phyloP scores from a whole-genome alignment of 2,113 vertebrate species.

The Leucoraja erinaceus region DNA sequence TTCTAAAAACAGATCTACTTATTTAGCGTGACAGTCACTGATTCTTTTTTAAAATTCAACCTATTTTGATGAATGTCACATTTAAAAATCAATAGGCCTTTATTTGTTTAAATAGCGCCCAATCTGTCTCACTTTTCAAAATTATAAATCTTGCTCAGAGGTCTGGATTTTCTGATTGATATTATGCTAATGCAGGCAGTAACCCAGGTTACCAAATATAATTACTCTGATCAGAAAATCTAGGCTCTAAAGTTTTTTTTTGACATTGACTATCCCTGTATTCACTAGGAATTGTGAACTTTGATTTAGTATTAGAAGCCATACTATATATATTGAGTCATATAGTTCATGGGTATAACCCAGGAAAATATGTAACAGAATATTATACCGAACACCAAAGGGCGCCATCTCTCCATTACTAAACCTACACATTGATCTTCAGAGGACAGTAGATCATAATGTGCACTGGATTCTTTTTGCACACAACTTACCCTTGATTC shows the following conservation, averaged over 20 bases:
- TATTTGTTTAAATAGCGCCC: conserved; percentile 11
- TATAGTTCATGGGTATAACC: background rate
- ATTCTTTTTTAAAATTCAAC: background rate
- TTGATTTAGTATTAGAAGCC: background rate
- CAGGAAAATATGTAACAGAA: background rate
- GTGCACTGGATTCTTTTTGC: too few relatives aligned
- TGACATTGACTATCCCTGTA: background rate
- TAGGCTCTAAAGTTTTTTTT: background rate
- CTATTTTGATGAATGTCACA: background rate
- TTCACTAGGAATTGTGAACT: background rate
- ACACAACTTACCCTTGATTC: too few relatives aligned
- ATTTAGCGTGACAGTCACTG: background rate
- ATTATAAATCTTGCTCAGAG: background rate
- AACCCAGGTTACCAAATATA: background rate
- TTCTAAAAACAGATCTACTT: background rate
- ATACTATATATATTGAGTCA: background rate
- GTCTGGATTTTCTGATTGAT: background rate
- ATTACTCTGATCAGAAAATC: background rate
- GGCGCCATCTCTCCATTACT: background rate
- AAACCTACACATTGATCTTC: background rate
- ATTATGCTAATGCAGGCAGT: background rate
- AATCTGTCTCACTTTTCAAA: background rate
- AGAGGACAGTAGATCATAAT: background rate
- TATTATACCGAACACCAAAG: too few relatives aligned
- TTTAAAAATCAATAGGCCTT: background rate